phyloP scores from a whole-genome alignment of 2,113 vertebrate genomes.

The Anoura caudifer region DNA sequence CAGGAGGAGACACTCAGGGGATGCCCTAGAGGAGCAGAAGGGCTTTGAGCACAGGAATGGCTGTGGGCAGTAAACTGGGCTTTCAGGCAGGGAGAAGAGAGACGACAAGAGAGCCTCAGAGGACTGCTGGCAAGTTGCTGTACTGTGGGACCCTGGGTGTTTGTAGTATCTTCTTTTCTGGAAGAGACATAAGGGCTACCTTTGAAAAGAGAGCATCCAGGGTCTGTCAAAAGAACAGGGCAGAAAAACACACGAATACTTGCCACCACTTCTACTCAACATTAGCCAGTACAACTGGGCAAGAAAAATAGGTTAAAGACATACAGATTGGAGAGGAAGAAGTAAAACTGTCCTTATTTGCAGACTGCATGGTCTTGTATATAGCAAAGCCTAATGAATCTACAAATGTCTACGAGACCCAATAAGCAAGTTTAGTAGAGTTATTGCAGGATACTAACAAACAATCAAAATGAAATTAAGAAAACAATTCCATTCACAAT shows the following conservation, averaged over 20 bases:
- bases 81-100: background rate
- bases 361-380: background rate
- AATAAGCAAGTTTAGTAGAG: background rate
- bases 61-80: background rate
- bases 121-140: background rate
- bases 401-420: background rate
- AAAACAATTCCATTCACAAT: background rate
- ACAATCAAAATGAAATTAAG: background rate
- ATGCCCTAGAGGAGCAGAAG: background rate
- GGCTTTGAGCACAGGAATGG: background rate
- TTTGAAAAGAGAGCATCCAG: background rate
- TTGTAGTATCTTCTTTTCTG: background rate
- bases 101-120: background rate
- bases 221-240: background rate
- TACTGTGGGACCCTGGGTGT: background rate
- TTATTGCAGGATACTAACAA: background rate
- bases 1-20: background rate
- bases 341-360: background rate
- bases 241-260: background rate
- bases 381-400: background rate
- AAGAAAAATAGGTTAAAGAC: background rate
- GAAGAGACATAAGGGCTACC: background rate
- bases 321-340: background rate
- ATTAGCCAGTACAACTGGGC: background rate
- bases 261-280: background rate